These are phyloP conservation scores for Cryptoprocta ferox DNA, from an alignment of 2,797 vertebrate genomes.

Conservation along the genomic window DNA sequence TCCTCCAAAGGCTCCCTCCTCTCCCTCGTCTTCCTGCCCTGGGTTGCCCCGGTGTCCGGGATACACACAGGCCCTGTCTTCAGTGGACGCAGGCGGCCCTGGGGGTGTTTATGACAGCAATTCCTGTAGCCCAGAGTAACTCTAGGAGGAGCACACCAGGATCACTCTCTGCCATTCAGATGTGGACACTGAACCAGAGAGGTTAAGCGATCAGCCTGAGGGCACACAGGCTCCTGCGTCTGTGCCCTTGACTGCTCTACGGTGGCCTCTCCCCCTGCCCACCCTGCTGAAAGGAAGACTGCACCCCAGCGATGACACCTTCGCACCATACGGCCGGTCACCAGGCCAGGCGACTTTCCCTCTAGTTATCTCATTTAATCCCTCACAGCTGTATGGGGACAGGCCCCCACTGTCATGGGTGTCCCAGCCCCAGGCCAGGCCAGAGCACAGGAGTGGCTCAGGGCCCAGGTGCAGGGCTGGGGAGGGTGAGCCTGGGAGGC, in stretches of 20 bases:
- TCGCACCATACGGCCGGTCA: not conserved
- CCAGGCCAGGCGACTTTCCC: not conserved
- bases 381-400: not conserved
- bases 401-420: not conserved
- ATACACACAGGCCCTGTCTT: not conserved
- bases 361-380: not conserved
- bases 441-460: not conserved
- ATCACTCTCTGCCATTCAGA: not conserved
- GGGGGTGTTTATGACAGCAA: not conserved
- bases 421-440: not conserved
- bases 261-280: not conserved
- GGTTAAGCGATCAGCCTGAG: not conserved
- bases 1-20: not conserved
- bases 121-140: not conserved
- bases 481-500: not conserved
- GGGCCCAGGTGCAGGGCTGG: not conserved
- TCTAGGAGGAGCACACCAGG: rapidly evolving
- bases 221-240: not conserved
- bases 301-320: not conserved
- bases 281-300: not conserved
- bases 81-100: rapidly evolving
- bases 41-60: not conserved
- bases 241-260: not conserved
- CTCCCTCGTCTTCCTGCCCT: not conserved
- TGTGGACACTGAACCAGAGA: not conserved